phyloP scores from a whole-genome alignment of 2,797 vertebrate genomes.

The Bradypodion ventrale region DNA sequence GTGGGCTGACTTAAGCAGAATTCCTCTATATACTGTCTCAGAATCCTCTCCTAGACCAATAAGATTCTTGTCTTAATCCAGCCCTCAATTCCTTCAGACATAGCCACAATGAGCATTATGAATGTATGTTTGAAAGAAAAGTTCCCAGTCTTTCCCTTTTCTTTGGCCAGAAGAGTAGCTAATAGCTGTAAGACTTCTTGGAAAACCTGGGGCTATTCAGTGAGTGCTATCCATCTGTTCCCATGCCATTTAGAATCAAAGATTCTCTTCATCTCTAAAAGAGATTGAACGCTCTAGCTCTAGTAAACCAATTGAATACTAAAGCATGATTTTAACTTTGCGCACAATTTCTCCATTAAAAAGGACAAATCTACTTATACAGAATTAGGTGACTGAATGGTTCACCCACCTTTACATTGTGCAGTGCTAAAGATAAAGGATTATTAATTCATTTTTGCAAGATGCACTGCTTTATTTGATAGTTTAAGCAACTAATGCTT shows the following conservation, averaged over 20 bases:
- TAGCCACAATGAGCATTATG: not conserved
- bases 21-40: no score
- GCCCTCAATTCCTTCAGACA: not conserved
- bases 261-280: conserved; percentile 9
- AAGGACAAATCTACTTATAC: conserved; percentile 20
- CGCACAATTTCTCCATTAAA: conserved; percentile 10
- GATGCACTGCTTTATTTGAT: not conserved
- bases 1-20: not conserved
- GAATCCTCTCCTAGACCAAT: no score
- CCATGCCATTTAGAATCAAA: not conserved
- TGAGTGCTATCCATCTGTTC: not conserved
- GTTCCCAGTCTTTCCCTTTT: not conserved
- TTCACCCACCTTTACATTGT: not conserved
- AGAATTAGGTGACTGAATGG: conserved; percentile 6
- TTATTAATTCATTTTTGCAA: not conserved
- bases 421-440: conserved; percentile 7
- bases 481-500: conserved; percentile 18
- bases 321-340: conserved; percentile 18
- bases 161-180: not conserved
- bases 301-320: conserved; percentile 2
- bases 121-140: not conserved
- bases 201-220: no score
- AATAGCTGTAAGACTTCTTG: not conserved
- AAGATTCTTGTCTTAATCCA: not conserved
- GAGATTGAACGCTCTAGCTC: not conserved